Evolutionary conservation across 1,140 invertebrate species (phyloP), one percentile per base, ranked within the genome.

Genomic region (Hyphantria cunea): DNA sequence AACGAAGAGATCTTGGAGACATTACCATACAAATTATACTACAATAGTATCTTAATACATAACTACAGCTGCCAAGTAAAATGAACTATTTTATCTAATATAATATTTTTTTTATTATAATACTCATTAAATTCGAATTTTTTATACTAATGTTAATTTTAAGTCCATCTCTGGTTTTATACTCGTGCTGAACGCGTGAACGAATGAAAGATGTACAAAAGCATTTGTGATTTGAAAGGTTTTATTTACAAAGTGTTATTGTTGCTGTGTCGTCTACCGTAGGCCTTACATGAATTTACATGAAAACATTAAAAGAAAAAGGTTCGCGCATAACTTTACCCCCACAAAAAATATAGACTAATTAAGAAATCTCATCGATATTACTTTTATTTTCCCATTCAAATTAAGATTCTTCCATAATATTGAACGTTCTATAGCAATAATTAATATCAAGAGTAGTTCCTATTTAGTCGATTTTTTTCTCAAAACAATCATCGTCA

Each of bases 231-330:
- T 39, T 39, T 49, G 34, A 59, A 49, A 49, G 17, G 17, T 12
- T 39, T 56, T 71, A 64, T 67, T 67, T 67, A 71, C 62, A 65
- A 66, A 45, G 47, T 52, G 31, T 58, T 13, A 37, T 68, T 70
- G 64, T 71, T 64, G 65, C 69, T 71, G 62, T 58, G 42, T 44
- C 50, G 41, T 25, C 54, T 53, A 52, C 62, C 52, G 52, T 71
- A 71, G 69, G 69, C 69, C 69, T 64, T 67, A 67, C 60, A 49
- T 34, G 50, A 59, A 58, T 51, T 58, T 51, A 50, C 54, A 37
- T 51, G 41, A 52, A 56, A 44, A 44, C 13, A 56, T 55, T 47
- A 49, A 49, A 33, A 31, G 42, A 0, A 39, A 25, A 59, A 49
- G 13, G 44, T 59, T 49, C 45, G 53, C 45, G 55, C 55, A 39